Percentiles rank a stretch among this genome's conserved stretches.
phyloP scores from a whole-genome alignment of 2,113 vertebrate species.

The Mastomys coucha region DNA sequence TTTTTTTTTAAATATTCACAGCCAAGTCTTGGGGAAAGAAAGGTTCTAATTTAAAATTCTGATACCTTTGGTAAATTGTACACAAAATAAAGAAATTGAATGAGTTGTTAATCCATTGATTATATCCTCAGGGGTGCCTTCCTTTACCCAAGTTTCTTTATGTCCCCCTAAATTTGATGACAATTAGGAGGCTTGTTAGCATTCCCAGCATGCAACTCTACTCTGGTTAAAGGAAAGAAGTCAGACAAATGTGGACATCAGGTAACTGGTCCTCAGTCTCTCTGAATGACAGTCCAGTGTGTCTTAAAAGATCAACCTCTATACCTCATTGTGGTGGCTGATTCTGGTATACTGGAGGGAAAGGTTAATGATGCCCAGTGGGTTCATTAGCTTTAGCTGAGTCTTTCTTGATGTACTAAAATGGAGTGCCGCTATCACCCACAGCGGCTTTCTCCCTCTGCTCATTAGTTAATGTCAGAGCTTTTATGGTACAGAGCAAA shows the following conservation, averaged over 20 bases:
- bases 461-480: slow-evolving; percentile 75
- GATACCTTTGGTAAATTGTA: slow-evolving; percentile 31
- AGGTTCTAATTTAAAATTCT: background rate
- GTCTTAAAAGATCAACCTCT: background rate
- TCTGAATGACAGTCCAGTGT: slow-evolving; percentile 16
- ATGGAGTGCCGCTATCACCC: slow-evolving; percentile 56
- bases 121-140: background rate
- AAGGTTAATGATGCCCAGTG: slow-evolving; percentile 71
- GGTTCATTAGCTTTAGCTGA: slow-evolving; percentile 67
- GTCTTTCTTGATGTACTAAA: slow-evolving; percentile 64
- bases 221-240: slow-evolving; percentile 24
- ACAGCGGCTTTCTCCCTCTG: slow-evolving; percentile 21
- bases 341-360: slow-evolving; percentile 38
- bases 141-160: background rate
- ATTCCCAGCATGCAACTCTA: background rate
- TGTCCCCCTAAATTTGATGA: background rate
- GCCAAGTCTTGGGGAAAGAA: slow-evolving; percentile 6
- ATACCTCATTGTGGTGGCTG: slow-evolving; percentile 41
- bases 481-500: slow-evolving; percentile 65
- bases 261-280: slow-evolving; percentile 20
- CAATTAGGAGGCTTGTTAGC: slow-evolving; percentile 52
- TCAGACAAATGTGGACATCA: slow-evolving; percentile 25
- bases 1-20: background rate
- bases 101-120: slow-evolving; percentile 32
- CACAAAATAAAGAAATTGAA: slow-evolving; percentile 25